Conservation (phyloP, 30 jellyfish, hydroid and myxozoan species). For the Hydractinia symbiolongicarpus region DNA sequence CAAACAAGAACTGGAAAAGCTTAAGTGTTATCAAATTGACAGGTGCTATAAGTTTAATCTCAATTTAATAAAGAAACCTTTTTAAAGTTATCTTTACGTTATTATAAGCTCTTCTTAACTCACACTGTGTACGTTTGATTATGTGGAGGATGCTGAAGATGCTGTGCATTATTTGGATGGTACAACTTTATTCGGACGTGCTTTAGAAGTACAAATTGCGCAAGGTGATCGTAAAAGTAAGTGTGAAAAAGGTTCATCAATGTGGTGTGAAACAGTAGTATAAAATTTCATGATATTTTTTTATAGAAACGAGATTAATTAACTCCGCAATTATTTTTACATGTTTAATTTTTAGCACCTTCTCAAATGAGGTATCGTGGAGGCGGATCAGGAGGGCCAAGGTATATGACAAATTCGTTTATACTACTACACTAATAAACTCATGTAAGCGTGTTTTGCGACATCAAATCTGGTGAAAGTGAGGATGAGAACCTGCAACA, state of each 20-base stretch:
- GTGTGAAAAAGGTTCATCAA: conserved; percentile 5
- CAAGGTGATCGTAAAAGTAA: conserved; percentile 92
- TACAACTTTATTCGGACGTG: conserved; percentile 65
- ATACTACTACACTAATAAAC: no score
- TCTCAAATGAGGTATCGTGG: conserved; percentile 66
- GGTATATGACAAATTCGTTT: background rate
- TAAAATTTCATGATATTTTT: background rate
- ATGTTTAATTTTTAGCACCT: conserved; percentile 46
- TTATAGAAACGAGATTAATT: background rate
- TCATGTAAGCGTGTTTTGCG: no score
- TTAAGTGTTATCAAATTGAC: no score
- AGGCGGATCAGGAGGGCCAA: conserved; percentile 26
- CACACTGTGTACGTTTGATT: conserved; percentile 56
- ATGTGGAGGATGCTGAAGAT: conserved; percentile 94
- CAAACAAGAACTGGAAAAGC: no score
- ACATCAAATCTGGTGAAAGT: no score
- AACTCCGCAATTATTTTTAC: background rate
- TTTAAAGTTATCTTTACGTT: background rate
- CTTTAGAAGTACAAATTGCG: conserved; percentile 71
- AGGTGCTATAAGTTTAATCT: no score
- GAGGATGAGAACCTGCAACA: no score
- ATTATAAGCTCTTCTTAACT: conserved; percentile 31
- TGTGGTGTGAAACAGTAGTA: background rate
- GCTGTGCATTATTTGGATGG: conserved; percentile 89
- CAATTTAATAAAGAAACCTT: no score